phyloP scores from a whole-genome alignment of 1,140 invertebrate species.

The Cardiocondyla obscurior region DNA sequence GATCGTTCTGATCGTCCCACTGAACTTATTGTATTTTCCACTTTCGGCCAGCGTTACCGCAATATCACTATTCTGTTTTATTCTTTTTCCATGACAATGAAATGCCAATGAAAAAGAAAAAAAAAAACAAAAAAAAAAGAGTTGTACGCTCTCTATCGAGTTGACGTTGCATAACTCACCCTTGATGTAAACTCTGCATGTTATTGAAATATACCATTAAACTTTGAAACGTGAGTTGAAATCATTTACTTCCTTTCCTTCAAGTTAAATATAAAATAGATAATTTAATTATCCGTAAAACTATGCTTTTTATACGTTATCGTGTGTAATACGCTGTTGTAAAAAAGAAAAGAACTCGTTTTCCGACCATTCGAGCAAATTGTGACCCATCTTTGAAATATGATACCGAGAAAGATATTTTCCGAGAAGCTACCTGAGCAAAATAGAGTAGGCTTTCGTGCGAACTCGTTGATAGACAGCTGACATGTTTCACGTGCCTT shows the following conservation, averaged over 20 bases:
- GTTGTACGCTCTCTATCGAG: conserved; percentile 59
- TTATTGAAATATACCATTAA: conserved; percentile 80
- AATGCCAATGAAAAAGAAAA: conserved; percentile 61
- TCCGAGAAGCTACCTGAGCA: conserved; percentile 15
- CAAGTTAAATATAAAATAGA: neutral
- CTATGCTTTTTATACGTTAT: neutral
- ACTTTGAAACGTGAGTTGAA: conserved; percentile 65
- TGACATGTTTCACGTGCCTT: conserved; percentile 31
- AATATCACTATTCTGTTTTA: conserved; percentile 77
- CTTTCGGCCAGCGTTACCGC: conserved; percentile 77
- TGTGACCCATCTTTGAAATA: neutral
- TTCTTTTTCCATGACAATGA: conserved; percentile 76
- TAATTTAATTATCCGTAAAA: conserved; percentile 12
- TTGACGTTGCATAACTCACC: conserved; percentile 77
- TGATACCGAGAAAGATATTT: neutral
- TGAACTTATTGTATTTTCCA: conserved; percentile 79
- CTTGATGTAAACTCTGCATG: conserved; percentile 81
- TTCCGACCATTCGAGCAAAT: neutral
- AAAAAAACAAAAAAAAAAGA: no score
- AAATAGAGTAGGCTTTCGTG: conserved; percentile 26
- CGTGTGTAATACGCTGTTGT: neutral
- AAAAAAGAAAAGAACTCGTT: neutral
- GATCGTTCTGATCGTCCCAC: conserved; percentile 23
- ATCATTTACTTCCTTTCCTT: neutral
- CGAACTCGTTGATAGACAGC: conserved; percentile 8